Evolutionary conservation across 2,888 invertebrate species (phyloP).

Genomic region (Drosophila mimica): DNA sequence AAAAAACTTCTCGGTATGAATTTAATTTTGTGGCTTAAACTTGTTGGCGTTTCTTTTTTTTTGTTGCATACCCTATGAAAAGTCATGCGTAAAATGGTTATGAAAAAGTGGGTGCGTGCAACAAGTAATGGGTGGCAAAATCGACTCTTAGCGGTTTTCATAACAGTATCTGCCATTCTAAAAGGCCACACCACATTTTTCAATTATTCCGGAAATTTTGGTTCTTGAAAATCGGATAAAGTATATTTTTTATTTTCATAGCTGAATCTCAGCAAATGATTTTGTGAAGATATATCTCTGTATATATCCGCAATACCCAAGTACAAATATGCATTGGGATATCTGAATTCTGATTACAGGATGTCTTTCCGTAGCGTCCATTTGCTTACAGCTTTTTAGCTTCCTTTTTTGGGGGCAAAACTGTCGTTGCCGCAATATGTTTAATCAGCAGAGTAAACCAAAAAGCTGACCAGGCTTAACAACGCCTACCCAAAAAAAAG

Average conservation of each 20-base stretch:
- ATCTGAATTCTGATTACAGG: not conserved
- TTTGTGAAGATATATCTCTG: not conserved
- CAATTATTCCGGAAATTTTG: no score
- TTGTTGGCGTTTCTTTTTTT: slow-evolving; percentile 37
- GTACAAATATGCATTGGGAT: not conserved
- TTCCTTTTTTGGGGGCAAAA: slow-evolving; percentile 23
- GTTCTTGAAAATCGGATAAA: no score
- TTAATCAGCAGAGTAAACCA: slow-evolving; percentile 70
- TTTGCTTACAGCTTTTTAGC: not conserved
- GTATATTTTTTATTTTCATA: not conserved
- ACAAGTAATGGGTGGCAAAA: not conserved
- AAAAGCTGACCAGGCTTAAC: slow-evolving; percentile 50
- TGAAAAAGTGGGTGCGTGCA: not conserved
- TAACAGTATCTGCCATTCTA: not conserved
- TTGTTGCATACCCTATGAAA: slow-evolving; percentile 4
- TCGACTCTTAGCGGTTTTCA: not conserved
- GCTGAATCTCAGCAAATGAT: not conserved
- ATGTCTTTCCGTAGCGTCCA: slow-evolving; percentile 11
- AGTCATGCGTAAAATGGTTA: not conserved
- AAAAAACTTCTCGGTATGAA: slow-evolving; percentile 57
- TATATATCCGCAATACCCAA: not conserved
- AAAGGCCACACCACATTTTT: no score
- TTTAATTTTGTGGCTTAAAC: slow-evolving; percentile 73
- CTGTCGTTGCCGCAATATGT: slow-evolving; percentile 66
- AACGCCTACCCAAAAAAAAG: slow-evolving; percentile 1